Base-by-base conservation (phyloP, 2,113 vertebrate genomes). In the Tapirus terrestris region DNA sequence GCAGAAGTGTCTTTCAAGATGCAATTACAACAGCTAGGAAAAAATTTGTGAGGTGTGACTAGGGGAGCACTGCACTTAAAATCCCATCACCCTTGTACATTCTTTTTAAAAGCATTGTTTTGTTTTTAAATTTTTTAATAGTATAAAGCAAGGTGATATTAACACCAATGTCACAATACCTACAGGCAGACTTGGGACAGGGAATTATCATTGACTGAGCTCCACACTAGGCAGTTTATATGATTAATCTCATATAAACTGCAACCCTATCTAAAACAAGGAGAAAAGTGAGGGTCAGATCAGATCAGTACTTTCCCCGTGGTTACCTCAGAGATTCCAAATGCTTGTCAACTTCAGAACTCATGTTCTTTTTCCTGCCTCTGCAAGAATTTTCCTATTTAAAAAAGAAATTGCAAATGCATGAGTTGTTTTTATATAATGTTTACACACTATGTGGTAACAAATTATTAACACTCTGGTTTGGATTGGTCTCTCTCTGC, bases 391-490 rank as follows among this genome's bases (percentile, higher is more conserved):
- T 33, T 77, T 96, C 16, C 51, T 81, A 36, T 56, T 88, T 86
- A 29, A 88, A 97, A 97, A 53, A 92, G 51, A 96, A 81, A 76
- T 70, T 56, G 36, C 31, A 81, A 94, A 91, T 51, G 48, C 11
- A 7, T 53, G 80, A 60, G 29, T 67, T 80, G 18, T 84, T 91
- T 94, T 3, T 45, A 48, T 89, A 20, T 60, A 29, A 79, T 36
- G 13, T 72, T 94, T 67, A 72, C 11, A 58, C 21, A 51, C 16
- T 39, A 48, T 23, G 18, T 67, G 56, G 8, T 68, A 60, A 48
- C 36, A 25, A 91, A 85, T 80, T 87, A 79, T 21, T 81, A 58
- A 36, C 43, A 33, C 48, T 79, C 13, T 73, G 27, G 29, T 67
- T 84, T 70, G 39, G 31, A 67, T 88, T 79, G 61, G 43, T 85